These are phyloP conservation scores for Plebejus melissa DNA, from an alignment of 2,888 invertebrate genomes.

Conservation along the genomic window DNA sequence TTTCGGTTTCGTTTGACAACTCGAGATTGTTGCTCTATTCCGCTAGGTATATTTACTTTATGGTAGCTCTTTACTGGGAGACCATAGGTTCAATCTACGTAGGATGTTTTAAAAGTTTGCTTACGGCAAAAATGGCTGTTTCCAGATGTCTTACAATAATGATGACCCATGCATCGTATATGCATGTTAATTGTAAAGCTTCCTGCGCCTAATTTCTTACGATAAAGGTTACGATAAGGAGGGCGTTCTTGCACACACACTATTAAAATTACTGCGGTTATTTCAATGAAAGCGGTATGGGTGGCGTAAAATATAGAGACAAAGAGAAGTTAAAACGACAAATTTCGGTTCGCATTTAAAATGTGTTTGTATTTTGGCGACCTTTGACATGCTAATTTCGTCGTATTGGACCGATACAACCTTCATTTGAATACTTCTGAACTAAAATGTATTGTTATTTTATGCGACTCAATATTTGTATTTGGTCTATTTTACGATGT, in stretches of 20 bases:
- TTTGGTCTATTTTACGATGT: no score
- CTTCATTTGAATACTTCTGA: background rate
- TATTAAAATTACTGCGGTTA: background rate
- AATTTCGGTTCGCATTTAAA: background rate
- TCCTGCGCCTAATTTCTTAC: no score
- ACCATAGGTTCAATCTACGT: no score
- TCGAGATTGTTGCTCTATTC: no score
- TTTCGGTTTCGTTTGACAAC: no score
- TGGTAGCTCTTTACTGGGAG: no score
- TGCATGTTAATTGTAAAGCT: no score
- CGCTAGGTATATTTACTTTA: no score
- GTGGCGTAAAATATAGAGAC: background rate
- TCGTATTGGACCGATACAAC: background rate
- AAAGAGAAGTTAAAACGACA: background rate
- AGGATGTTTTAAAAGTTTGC: no score
- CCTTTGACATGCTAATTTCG: conserved; percentile 1
- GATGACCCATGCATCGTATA: no score
- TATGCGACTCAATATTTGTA: background rate
- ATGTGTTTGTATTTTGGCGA: background rate
- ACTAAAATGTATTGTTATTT: background rate
- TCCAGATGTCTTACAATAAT: no score
- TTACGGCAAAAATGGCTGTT: no score
- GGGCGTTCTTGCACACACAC: background rate
- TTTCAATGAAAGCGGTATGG: background rate
- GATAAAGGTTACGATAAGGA: background rate